Evolutionary conservation across 92 coral and sea anemone species (phyloP).

Genomic region (Porites evermanni): DNA sequence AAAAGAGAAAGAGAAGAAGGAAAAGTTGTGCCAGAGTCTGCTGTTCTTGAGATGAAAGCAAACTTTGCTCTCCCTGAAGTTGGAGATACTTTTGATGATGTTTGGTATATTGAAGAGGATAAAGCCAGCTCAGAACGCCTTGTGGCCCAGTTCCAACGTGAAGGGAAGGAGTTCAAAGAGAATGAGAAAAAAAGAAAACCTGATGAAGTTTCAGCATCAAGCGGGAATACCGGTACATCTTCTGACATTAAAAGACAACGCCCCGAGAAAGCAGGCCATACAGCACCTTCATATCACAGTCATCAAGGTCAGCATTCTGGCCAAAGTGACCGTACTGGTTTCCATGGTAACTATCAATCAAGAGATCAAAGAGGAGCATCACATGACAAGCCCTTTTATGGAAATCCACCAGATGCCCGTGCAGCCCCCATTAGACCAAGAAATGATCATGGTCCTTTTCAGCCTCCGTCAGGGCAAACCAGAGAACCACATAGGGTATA

Average conservation of each 20-base stretch:
- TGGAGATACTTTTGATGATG: constrained; percentile 87
- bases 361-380: constrained; percentile 15
- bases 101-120: constrained; percentile 95
- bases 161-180: constrained; percentile 81
- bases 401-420: not conserved
- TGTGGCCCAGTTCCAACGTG: constrained; percentile 75
- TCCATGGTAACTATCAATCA: constrained; percentile 20
- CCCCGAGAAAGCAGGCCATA: not conserved
- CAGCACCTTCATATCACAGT: not conserved
- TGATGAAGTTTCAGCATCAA: not conserved
- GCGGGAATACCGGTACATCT: not conserved
- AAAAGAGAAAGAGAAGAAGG: constrained; percentile 87
- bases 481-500: not conserved
- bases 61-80: constrained; percentile 90
- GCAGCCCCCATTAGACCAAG: constrained; percentile 3
- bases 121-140: constrained; percentile 62
- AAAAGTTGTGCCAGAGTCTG: constrained; percentile 87
- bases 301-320: not conserved
- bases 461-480: not conserved
- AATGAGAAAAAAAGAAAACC: constrained; percentile 41
- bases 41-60: constrained; percentile 96
- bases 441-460: constrained; percentile 17
- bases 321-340: constrained; percentile 25
- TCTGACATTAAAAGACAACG: constrained; percentile 21
- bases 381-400: not conserved